Conservation (phyloP, 2,888 invertebrate species). For the Clitarchus hookeri region DNA sequence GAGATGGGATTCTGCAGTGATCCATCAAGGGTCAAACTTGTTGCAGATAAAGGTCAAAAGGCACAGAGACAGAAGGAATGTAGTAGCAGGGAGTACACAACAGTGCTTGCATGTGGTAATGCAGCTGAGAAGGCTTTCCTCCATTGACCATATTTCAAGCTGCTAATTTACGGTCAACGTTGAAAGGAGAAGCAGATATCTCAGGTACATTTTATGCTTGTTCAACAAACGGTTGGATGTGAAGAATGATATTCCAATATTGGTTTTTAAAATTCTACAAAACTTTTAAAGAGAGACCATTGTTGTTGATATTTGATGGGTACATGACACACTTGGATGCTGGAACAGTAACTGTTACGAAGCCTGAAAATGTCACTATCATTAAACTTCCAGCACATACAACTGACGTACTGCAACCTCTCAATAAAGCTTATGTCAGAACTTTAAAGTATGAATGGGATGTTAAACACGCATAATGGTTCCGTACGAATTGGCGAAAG, state of each 20-base stretch:
- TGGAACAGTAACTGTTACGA: background rate
- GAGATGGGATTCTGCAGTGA: too few relatives aligned
- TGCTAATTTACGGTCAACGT: background rate
- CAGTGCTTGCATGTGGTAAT: background rate
- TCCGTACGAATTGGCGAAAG: too few relatives aligned
- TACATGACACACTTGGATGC: background rate
- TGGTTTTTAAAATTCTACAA: background rate
- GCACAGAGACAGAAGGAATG: background rate
- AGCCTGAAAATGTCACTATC: background rate
- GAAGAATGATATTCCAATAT: background rate
- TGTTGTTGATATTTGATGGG: background rate
- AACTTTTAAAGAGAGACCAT: background rate
- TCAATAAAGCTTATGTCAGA: too few relatives aligned
- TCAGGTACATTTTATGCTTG: background rate
- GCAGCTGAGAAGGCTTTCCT: background rate
- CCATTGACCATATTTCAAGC: background rate
- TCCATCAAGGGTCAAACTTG: too few relatives aligned
- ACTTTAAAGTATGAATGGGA: too few relatives aligned
- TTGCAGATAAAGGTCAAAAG: too few relatives aligned
- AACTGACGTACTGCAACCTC: too few relatives aligned
- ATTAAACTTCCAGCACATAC: too few relatives aligned
- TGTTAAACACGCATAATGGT: too few relatives aligned
- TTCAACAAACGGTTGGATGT: background rate
- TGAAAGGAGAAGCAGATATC: background rate
- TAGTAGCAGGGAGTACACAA: background rate